Percentiles rank a stretch among this genome's conserved stretches.
Evolutionary conservation across 2,888 invertebrate genomes (phyloP).

Genomic region (Philhelius pedissequus): DNA sequence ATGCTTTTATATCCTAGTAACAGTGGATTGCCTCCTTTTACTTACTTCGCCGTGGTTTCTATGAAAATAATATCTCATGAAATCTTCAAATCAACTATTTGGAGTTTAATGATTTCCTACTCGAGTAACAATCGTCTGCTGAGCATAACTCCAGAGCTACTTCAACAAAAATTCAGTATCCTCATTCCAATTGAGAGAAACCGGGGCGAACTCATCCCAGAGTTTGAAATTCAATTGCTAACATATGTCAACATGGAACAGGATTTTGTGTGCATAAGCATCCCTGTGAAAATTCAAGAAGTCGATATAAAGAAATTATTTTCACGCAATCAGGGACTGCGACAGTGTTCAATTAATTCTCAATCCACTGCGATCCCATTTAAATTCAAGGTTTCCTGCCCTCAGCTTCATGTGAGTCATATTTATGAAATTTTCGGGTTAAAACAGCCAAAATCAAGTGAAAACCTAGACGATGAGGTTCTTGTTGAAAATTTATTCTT

Average conservation of each 20-base stretch:
- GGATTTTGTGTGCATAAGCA: conserved; percentile 60
- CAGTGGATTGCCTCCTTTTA: conserved; percentile 34
- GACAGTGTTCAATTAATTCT: background rate
- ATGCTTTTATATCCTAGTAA: conserved; percentile 64
- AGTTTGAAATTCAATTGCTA: conserved; percentile 69
- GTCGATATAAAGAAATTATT: conserved; percentile 25
- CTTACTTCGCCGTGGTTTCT: conserved; percentile 71
- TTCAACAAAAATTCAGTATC: conserved; percentile 69
- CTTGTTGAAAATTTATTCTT: conserved; percentile 24
- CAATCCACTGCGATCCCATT: background rate
- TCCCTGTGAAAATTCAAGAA: conserved; percentile 35
- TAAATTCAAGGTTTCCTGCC: background rate
- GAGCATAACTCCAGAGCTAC: conserved; percentile 70
- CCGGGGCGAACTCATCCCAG: conserved; percentile 66
- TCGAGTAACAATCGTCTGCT: conserved; percentile 61
- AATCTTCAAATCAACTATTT: conserved; percentile 69
- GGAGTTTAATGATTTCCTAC: conserved; percentile 72
- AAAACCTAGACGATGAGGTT: background rate
- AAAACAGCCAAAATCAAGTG: background rate
- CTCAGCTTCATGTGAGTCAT: background rate
- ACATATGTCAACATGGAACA: conserved; percentile 54
- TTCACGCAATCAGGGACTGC: conserved; percentile 27
- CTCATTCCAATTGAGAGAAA: conserved; percentile 70
- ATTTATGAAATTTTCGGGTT: conserved; percentile 19
- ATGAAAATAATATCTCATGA: conserved; percentile 68